Conservation (phyloP, 2,888 invertebrate genomes). For the Anodontia alba region DNA sequence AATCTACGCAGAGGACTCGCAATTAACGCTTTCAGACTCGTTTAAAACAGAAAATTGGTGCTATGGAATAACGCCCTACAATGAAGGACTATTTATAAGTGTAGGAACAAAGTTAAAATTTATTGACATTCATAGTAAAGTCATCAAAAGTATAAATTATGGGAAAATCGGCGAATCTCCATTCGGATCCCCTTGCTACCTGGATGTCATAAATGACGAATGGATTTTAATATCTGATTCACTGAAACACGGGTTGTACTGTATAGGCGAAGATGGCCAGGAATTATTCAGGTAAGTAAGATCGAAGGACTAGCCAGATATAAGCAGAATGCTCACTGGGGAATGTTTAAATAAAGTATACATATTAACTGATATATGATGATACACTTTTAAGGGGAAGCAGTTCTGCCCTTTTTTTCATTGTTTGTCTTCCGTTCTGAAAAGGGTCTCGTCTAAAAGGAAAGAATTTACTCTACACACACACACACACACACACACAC, state of each 20-base stretch:
- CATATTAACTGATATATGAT: no score
- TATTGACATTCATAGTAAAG: conserved; percentile 51
- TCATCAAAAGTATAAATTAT: conserved; percentile 35
- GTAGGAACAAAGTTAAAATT: conserved; percentile 56
- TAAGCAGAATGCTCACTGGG: no score
- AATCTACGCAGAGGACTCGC: conserved; percentile 37
- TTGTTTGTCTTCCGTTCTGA: no score
- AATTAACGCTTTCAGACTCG: not conserved
- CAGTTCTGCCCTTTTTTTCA: no score
- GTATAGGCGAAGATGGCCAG: conserved; percentile 43
- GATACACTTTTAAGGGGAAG: no score
- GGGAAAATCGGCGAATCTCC: conserved; percentile 38
- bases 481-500: no score
- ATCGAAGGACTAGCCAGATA: no score
- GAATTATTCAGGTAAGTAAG: conserved; percentile 44
- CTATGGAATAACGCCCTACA: conserved; percentile 58
- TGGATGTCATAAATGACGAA: conserved; percentile 41
- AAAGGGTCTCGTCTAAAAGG: no score
- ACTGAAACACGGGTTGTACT: conserved; percentile 32
- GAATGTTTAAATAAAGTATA: no score
- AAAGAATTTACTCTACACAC: no score
- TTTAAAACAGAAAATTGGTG: conserved; percentile 54
- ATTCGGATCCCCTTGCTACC: conserved; percentile 55
- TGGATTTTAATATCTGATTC: conserved; percentile 48
- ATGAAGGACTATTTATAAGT: conserved; percentile 52